A percentile compares a stretch with the other conserved stretches of the same genome.
These are phyloP conservation scores for Trichechus manatus DNA, from an alignment of 2,113 vertebrate genomes.

Conservation along the genomic window DNA sequence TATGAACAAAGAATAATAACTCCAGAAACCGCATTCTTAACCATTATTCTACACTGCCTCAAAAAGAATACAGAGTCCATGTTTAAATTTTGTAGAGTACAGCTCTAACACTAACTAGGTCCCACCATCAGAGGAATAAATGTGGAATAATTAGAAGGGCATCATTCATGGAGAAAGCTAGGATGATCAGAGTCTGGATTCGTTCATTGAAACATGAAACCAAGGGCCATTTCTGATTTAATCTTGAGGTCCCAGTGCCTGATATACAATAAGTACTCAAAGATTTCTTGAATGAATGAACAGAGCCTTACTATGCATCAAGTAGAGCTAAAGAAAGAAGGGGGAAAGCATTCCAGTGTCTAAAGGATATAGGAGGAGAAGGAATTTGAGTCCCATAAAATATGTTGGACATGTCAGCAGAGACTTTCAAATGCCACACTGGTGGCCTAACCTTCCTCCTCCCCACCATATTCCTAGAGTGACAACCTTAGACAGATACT, in stretches of 20 bases:
- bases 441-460: not conserved
- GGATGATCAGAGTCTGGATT: not conserved
- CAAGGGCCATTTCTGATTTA: constrained; percentile 18
- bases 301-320: not conserved
- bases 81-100: not conserved
- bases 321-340: not conserved
- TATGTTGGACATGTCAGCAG: not conserved
- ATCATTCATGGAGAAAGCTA: not conserved
- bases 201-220: constrained; percentile 2
- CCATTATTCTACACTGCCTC: not conserved
- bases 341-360: not conserved
- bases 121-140: not conserved
- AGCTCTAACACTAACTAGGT: not conserved
- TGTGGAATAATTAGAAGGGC: not conserved
- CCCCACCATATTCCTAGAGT: not conserved
- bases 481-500: not conserved
- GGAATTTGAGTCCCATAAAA: not conserved
- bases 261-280: not conserved
- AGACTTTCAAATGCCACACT: constrained; percentile 10
- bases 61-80: not conserved
- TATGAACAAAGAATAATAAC: constrained; percentile 24
- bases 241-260: not conserved
- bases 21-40: not conserved
- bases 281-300: not conserved
- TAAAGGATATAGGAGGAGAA: not conserved